Evolutionary conservation across 2,888 invertebrate genomes (phyloP).

Genomic region (Philereme transversata): DNA sequence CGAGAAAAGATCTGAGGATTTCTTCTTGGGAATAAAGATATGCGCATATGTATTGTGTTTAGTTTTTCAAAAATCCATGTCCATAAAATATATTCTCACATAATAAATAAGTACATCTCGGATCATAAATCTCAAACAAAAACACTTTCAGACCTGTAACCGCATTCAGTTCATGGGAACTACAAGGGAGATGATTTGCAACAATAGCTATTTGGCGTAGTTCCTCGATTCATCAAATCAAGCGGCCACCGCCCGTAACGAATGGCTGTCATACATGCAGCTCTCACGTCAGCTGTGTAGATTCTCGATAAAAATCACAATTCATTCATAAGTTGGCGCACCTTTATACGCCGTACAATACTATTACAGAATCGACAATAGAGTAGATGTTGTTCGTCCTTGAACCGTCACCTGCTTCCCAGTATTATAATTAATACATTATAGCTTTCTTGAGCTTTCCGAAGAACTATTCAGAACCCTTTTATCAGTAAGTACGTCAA

Average conservation of each 20-base stretch:
- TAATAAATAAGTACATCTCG: constrained; percentile 10
- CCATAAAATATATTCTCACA: constrained; percentile 9
- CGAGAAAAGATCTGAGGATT: no score
- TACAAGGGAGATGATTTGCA: constrained; percentile 45
- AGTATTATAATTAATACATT: constrained; percentile 11
- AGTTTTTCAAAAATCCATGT: no score
- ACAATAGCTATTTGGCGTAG: constrained; percentile 66
- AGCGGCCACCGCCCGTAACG: constrained; percentile 56
- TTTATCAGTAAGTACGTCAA: no score
- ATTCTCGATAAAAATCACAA: constrained; percentile 46
- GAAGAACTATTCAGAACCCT: no score
- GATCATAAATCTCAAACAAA: constrained; percentile 24
- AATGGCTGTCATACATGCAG: constrained; percentile 48
- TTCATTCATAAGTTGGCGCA: constrained; percentile 49
- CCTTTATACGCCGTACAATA: constrained; percentile 47
- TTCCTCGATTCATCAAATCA: constrained; percentile 67
- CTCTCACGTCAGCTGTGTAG: constrained; percentile 43
- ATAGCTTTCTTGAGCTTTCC: no score
- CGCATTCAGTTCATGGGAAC: constrained; percentile 55
- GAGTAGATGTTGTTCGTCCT: constrained; percentile 42
- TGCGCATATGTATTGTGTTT: no score
- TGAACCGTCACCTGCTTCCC: constrained; percentile 35
- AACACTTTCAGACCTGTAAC: constrained; percentile 33
- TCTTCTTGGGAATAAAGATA: no score
- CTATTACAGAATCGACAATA: constrained; percentile 42